Evolutionary conservation across 2,888 invertebrate genomes (phyloP).

Genomic region (Nomada ferruginata): DNA sequence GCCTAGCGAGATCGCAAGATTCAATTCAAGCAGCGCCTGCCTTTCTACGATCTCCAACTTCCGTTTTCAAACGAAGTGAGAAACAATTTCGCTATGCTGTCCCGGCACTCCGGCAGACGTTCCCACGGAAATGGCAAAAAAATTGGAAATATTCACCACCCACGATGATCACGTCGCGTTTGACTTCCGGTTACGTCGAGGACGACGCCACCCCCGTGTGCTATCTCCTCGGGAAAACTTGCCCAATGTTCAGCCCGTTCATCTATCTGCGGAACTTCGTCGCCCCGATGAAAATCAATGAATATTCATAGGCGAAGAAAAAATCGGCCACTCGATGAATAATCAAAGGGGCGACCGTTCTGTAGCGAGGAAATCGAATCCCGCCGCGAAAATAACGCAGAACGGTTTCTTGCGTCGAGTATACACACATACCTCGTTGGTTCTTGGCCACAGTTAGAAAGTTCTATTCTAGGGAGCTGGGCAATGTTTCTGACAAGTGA

Average conservation of each 20-base stretch:
- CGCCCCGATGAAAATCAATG: slow-evolving; percentile 58
- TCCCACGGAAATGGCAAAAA: background rate
- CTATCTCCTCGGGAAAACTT: slow-evolving; percentile 15
- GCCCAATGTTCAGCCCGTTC: slow-evolving; percentile 40
- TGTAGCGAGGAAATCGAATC: slow-evolving; percentile 33
- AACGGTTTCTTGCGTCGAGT: background rate
- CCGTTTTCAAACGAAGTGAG: background rate
- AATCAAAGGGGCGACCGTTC: slow-evolving; percentile 48
- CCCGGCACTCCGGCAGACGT: background rate
- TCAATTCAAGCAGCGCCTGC: slow-evolving; percentile 12
- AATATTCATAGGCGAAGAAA: slow-evolving; percentile 55
- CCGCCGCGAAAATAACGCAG: slow-evolving; percentile 21
- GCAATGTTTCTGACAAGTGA: background rate
- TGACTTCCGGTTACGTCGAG: slow-evolving; percentile 14
- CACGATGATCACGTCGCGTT: background rate
- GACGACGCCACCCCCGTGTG: slow-evolving; percentile 15
- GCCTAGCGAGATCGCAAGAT: slow-evolving; percentile 1
- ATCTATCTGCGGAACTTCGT: slow-evolving; percentile 22
- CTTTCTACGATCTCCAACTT: background rate
- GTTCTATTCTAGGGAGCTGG: background rate
- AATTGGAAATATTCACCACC: slow-evolving; percentile 10
- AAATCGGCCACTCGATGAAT: slow-evolving; percentile 62
- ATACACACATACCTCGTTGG: background rate
- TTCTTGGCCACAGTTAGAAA: background rate
- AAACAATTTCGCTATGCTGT: background rate